phyloP scores from a whole-genome alignment of 2,797 vertebrate genomes.

The Macroramphosus scolopax region DNA sequence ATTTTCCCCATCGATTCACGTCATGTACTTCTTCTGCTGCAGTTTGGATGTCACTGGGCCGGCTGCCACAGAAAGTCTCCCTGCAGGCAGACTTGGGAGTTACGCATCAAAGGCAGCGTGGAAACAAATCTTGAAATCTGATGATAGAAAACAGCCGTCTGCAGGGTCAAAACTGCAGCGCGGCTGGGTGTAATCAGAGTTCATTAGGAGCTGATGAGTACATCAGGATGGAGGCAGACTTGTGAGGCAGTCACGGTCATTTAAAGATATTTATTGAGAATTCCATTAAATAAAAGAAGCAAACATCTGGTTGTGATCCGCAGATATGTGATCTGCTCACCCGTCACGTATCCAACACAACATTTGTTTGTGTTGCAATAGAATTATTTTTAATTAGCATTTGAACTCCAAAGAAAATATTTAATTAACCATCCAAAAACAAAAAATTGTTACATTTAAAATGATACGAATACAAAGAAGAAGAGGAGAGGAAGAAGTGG shows the following conservation, averaged over 20 bases:
- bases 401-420: too few species aligned
- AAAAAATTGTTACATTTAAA: too few species aligned
- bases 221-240: conserved; percentile 14
- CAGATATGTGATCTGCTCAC: too few species aligned
- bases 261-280: too few species aligned
- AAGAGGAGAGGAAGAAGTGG: too few species aligned
- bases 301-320: too few species aligned
- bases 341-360: too few species aligned
- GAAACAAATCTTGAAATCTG: conserved; percentile 51
- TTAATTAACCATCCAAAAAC: too few species aligned
- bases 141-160: conserved; percentile 40
- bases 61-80: conserved; percentile 45
- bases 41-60: conserved; percentile 41
- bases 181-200: conserved; percentile 51
- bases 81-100: conserved; percentile 45
- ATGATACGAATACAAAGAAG: too few species aligned
- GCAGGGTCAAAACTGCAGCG: conserved; percentile 23
- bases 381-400: too few species aligned
- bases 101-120: conserved; percentile 56
- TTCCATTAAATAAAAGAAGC: too few species aligned
- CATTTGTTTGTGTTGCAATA: too few species aligned
- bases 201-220: conserved; percentile 25
- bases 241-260: neutral
- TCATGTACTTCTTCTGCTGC: neutral
- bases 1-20: conserved; percentile 17